Conservation (phyloP, 2,113 vertebrate genomes). For the Delphinapterus leucas region DNA sequence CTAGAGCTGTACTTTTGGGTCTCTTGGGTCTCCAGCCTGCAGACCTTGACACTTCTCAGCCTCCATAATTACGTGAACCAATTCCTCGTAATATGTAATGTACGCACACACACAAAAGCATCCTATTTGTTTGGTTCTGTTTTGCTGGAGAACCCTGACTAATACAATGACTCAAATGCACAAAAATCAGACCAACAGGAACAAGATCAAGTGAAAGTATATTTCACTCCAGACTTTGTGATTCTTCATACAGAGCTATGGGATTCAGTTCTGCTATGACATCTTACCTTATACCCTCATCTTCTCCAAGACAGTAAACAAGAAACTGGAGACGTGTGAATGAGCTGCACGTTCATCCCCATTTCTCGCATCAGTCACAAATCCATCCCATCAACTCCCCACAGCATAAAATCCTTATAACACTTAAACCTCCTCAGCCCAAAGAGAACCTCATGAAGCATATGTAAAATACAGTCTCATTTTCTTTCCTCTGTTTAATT, state of each 20-base stretch:
- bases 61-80: not conserved
- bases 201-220: not conserved
- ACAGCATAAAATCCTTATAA: not conserved
- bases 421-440: not conserved
- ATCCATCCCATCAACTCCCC: not conserved
- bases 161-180: not conserved
- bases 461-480: constrained; percentile 22
- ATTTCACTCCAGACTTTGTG: not conserved
- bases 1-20: not conserved
- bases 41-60: not conserved
- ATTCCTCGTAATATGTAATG: not conserved
- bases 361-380: constrained; percentile 3
- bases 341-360: not conserved
- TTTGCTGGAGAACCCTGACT: not conserved
- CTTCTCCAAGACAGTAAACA: not conserved
- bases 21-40: not conserved
- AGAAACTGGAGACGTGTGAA: not conserved
- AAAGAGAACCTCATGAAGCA: not conserved
- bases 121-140: not conserved
- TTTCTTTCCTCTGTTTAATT: constrained; percentile 56
- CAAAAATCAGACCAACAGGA: constrained; percentile 18
- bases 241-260: not conserved
- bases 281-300: not conserved
- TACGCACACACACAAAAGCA: not conserved
- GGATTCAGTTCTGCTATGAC: not conserved